Evolutionary conservation across 2,797 vertebrate species (phyloP).

Genomic region (Cirrhinus mrigala): DNA sequence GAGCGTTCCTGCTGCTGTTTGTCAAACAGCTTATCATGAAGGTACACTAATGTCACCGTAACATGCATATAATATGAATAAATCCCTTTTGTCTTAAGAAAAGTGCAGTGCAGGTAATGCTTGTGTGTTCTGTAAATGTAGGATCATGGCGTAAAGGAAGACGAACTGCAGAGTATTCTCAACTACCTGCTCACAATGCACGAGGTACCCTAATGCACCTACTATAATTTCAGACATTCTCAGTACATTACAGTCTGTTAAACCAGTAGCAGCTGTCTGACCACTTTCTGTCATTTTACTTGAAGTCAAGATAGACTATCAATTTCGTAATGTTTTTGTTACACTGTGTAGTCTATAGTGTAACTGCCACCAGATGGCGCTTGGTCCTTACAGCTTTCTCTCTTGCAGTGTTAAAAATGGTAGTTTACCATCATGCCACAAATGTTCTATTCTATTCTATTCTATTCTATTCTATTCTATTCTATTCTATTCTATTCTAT

Average conservation of each 20-base stretch:
- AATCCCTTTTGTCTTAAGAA: neutral
- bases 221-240: neutral
- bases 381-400: neutral
- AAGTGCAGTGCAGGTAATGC: slow-evolving; percentile 2
- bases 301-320: neutral
- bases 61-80: neutral
- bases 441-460: neutral
- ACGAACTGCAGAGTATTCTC: slow-evolving; percentile 96
- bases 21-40: slow-evolving; percentile 98
- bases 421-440: neutral
- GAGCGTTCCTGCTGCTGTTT: slow-evolving; percentile 94
- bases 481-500: too few relatives aligned
- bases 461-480: too few relatives aligned
- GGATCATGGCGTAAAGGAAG: slow-evolving; percentile 96
- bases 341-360: neutral
- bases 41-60: slow-evolving; percentile 70
- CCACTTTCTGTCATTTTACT: neutral
- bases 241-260: neutral
- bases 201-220: slow-evolving; percentile 79
- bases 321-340: neutral
- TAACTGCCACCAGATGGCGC: slow-evolving; percentile 62
- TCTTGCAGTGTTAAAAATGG: neutral
- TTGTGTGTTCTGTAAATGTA: slow-evolving; percentile 57
- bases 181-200: slow-evolving; percentile 98
- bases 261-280: neutral